Percentiles rank a stretch among this genome's conserved stretches.
phyloP scores from a whole-genome alignment of 2,888 invertebrate genomes.

The Chorisops tibialis region DNA sequence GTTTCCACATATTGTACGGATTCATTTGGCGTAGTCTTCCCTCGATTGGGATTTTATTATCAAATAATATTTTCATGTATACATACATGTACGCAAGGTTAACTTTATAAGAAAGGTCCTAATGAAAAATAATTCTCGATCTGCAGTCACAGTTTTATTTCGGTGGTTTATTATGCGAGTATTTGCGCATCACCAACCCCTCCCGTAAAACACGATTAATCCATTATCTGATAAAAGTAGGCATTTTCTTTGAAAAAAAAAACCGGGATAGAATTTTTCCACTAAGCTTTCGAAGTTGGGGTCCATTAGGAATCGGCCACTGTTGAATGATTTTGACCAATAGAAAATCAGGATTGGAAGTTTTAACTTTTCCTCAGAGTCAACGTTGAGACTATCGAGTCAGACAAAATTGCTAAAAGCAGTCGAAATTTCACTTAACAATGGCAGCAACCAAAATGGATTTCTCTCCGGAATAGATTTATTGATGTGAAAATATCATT shows the following conservation, averaged over 20 bases:
- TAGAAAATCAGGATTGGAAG: background rate
- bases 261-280: no score
- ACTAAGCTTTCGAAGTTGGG: conserved; percentile 1
- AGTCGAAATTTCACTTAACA: conserved; percentile 20
- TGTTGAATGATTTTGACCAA: background rate
- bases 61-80: no score
- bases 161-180: no score
- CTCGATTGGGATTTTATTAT: no score
- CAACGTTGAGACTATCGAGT: background rate
- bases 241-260: background rate
- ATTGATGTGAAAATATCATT: conserved; percentile 22
- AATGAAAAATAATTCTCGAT: no score
- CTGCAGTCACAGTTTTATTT: no score
- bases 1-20: no score
- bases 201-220: conserved; percentile 3
- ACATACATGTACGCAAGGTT: no score
- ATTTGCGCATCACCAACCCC: no score
- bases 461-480: conserved; percentile 14
- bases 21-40: no score
- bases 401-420: conserved; percentile 11
- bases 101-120: no score
- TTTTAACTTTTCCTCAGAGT: conserved; percentile 6
- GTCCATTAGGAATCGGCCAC: conserved; percentile 2
- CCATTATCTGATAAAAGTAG: conserved; percentile 3
- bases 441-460: conserved; percentile 9